These are phyloP conservation scores for Diorhabda carinulata DNA, from an alignment of 1,140 invertebrate genomes.

Conservation along the genomic window DNA sequence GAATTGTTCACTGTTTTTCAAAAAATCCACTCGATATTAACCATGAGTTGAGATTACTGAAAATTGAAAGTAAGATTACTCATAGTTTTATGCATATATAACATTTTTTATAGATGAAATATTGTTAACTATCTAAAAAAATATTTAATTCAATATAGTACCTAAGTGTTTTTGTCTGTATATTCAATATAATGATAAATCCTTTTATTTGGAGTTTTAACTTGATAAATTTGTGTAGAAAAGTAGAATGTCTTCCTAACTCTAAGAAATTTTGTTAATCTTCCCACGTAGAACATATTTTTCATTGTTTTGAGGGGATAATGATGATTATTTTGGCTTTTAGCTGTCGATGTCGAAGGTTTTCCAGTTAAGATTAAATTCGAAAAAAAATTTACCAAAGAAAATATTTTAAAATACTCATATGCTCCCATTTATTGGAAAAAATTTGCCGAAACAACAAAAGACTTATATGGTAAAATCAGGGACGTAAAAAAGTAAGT, in stretches of 20 bases:
- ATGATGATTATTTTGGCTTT: neutral
- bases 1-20: conserved; percentile 56
- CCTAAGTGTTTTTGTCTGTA: too few relatives aligned
- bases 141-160: too few relatives aligned
- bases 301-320: too few relatives aligned
- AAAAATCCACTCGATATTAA: conserved; percentile 59
- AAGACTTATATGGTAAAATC: conserved; percentile 39
- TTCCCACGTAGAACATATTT: too few relatives aligned
- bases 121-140: too few relatives aligned
- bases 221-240: too few relatives aligned
- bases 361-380: conserved; percentile 38
- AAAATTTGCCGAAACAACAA: conserved; percentile 36
- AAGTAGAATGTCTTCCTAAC: too few relatives aligned
- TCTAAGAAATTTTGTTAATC: too few relatives aligned
- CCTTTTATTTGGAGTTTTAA: too few relatives aligned
- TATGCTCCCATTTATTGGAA: conserved; percentile 39
- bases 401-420: conserved; percentile 38
- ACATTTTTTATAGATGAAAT: too few relatives aligned
- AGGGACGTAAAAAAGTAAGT: conserved; percentile 37
- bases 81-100: too few relatives aligned
- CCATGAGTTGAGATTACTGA: conserved; percentile 58
- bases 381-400: conserved; percentile 34
- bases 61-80: conserved; percentile 59
- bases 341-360: conserved; percentile 44
- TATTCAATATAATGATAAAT: too few relatives aligned